phyloP scores from a whole-genome alignment of 2,888 invertebrate genomes.

The Catonia carolina region DNA sequence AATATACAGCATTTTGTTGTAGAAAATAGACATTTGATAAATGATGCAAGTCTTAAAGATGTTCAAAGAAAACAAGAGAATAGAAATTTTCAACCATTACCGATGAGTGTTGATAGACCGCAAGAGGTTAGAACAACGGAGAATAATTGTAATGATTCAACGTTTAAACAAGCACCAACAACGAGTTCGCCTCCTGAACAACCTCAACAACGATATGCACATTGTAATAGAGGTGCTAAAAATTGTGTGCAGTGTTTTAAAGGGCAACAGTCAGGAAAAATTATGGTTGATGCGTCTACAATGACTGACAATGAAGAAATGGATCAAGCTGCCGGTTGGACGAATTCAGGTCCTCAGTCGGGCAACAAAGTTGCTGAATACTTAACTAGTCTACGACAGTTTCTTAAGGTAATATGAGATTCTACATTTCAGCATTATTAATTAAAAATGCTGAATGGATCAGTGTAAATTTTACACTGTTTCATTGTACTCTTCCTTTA shows the following conservation, averaged over 20 bases:
- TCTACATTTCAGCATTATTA: constrained; percentile 2
- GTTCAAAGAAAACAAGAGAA: constrained; percentile 18
- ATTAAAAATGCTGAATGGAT: constrained; percentile 10
- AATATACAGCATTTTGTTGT: constrained; percentile 27
- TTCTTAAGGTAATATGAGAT: constrained; percentile 35
- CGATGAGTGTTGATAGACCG: constrained; percentile 6
- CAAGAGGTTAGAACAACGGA: constrained; percentile 13
- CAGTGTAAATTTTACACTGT: no score
- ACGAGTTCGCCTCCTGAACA: constrained; percentile 22
- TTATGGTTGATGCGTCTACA: constrained; percentile 36
- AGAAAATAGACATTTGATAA: constrained; percentile 18
- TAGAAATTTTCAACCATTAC: constrained; percentile 17
- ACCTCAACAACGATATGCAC: constrained; percentile 19
- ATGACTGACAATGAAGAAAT: constrained; percentile 38
- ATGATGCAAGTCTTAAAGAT: constrained; percentile 17
- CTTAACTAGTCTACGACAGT: constrained; percentile 35
- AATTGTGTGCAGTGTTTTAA: constrained; percentile 30
- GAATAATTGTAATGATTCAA: constrained; percentile 24
- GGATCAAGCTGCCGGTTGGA: constrained; percentile 34
- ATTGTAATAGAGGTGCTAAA: constrained; percentile 28
- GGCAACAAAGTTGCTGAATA: constrained; percentile 38
- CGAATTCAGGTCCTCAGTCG: constrained; percentile 33
- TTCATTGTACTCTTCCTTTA: no score
- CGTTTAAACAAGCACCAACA: constrained; percentile 21
- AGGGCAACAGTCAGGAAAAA: constrained; percentile 23